Percentiles rank a stretch among this genome's conserved stretches.
Evolutionary conservation across 2,888 invertebrate genomes (phyloP).

Genomic region (Stictocephala bisonia): DNA sequence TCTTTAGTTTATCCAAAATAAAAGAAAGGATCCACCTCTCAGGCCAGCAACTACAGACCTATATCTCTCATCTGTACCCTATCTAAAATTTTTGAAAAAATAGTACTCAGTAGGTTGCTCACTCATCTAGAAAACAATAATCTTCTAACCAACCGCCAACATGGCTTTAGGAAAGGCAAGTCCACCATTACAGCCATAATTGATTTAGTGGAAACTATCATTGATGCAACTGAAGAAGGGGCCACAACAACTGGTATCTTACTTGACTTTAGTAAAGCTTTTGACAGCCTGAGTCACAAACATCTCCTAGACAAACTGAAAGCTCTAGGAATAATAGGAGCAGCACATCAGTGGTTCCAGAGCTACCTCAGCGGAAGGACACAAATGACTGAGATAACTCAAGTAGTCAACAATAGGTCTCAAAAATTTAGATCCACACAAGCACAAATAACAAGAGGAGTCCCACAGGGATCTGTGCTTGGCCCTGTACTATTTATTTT

Average conservation of each 20-base stretch:
- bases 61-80: neutral
- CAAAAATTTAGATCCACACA: too few relatives aligned
- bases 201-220: neutral
- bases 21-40: neutral
- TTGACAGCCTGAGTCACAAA: too few relatives aligned
- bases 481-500: too few relatives aligned
- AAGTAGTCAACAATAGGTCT: too few relatives aligned
- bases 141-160: neutral
- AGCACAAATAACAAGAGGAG: too few relatives aligned
- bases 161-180: constrained; percentile 2
- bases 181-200: constrained; percentile 7
- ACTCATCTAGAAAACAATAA: neutral
- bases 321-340: neutral
- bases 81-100: neutral
- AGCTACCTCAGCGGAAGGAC: neutral
- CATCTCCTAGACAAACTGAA: constrained; percentile 6
- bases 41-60: neutral
- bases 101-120: neutral
- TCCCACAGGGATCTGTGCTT: too few relatives aligned
- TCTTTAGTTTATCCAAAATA: neutral
- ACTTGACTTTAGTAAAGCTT: too few relatives aligned
- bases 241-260: constrained; percentile 10
- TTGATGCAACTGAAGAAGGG: neutral
- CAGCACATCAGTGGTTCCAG: neutral
- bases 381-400: constrained; percentile 5